phyloP scores from a whole-genome alignment of 1,140 invertebrate species.

The Lysiphlebus fabarum region DNA sequence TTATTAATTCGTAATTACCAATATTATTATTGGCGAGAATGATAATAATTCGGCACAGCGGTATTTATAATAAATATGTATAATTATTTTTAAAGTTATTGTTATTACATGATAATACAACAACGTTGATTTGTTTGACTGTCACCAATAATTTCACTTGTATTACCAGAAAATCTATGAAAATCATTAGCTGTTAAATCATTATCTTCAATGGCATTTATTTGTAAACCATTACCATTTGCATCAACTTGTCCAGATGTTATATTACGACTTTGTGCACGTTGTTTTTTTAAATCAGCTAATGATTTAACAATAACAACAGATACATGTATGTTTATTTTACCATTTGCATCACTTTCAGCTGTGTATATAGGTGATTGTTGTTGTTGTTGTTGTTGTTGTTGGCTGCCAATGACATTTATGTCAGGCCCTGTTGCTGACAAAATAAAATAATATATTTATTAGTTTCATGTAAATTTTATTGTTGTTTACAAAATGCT shows the following conservation, averaged over 20 bases:
- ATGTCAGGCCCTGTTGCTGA: constrained; percentile 48
- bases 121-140: constrained; percentile 63
- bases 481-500: no score
- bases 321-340: constrained; percentile 84
- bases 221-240: constrained; percentile 52
- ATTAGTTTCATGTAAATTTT: no score
- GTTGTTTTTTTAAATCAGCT: constrained; percentile 86
- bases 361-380: constrained; percentile 49
- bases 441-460: constrained; percentile 49
- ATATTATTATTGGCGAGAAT: background rate
- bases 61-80: background rate
- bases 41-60: no score
- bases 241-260: constrained; percentile 49
- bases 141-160: constrained; percentile 64
- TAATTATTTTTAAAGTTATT: no score
- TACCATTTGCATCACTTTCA: constrained; percentile 77
- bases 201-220: constrained; percentile 48
- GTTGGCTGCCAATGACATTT: constrained; percentile 43
- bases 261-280: constrained; percentile 74
- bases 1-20: background rate
- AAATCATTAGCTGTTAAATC: constrained; percentile 51
- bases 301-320: constrained; percentile 73
- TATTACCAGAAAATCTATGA: constrained; percentile 64
- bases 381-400: constrained; percentile 19
- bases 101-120: constrained; percentile 54